Evolutionary conservation across 2,888 invertebrate species (phyloP).

Genomic region (Callimorpha dominula): DNA sequence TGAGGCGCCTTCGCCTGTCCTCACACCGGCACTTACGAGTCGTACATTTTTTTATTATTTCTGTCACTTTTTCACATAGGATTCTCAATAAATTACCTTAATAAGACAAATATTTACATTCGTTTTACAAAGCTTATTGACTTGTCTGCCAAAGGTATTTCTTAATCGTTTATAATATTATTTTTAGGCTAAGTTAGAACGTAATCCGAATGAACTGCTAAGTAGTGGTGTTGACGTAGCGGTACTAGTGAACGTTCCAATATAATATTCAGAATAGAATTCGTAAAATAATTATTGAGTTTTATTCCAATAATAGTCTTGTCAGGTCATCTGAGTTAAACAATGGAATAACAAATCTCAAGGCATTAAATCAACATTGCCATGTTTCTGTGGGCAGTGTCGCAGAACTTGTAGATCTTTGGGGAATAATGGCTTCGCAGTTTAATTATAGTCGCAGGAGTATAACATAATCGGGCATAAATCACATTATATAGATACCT

Average conservation of each 20-base stretch:
- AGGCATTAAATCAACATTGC: conserved; percentile 68
- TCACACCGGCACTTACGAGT: conserved; percentile 63
- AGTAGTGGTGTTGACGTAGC: conserved; percentile 68
- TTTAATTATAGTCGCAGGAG: conserved; percentile 81
- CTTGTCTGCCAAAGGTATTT: conserved; percentile 61
- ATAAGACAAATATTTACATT: conserved; percentile 78
- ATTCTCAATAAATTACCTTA: conserved; percentile 75
- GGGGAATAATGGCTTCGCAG: conserved; percentile 78
- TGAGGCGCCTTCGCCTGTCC: conserved; percentile 66
- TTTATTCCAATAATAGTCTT: conserved; percentile 24
- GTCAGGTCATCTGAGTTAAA: conserved; percentile 42
- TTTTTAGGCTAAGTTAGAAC: conserved; percentile 64
- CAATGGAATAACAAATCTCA: conserved; percentile 60
- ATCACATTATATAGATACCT: conserved; percentile 83
- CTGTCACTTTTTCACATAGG: conserved; percentile 61
- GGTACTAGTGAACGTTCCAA: conserved; percentile 59
- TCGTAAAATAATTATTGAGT: conserved; percentile 32
- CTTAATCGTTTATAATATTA: conserved; percentile 60
- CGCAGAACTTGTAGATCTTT: conserved; percentile 70
- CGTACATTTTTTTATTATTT: conserved; percentile 64
- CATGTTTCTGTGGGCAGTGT: conserved; percentile 74
- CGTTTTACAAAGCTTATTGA: conserved; percentile 68
- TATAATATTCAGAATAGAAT: conserved; percentile 42
- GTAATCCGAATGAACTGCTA: conserved; percentile 61
- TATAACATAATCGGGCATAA: conserved; percentile 83